Conservation (phyloP, 2,888 invertebrate species). For the Leptopilina syphax region DNA sequence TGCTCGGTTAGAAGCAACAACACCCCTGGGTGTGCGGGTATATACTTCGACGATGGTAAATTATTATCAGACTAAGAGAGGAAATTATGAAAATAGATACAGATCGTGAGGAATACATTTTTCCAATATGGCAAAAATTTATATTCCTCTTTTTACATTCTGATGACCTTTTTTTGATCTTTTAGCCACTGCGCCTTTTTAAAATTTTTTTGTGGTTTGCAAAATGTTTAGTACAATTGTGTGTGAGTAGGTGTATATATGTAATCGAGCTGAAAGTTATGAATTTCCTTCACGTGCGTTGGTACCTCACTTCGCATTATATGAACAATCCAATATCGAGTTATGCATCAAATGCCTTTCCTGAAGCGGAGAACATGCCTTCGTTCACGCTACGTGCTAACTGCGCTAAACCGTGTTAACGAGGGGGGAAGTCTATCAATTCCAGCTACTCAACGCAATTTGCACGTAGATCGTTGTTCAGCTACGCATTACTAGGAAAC, state of each 20-base stretch:
- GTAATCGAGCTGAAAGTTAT: conserved; percentile 65
- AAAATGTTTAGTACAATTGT: not conserved
- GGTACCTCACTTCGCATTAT: conserved; percentile 70
- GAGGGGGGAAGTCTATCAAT: conserved; percentile 68
- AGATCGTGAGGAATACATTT: conserved; percentile 67
- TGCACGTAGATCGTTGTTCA: conserved; percentile 55
- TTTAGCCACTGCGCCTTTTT: too few relatives aligned
- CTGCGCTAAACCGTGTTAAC: conserved; percentile 62
- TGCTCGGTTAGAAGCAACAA: conserved; percentile 54
- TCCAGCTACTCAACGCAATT: conserved; percentile 65
- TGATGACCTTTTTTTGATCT: too few relatives aligned
- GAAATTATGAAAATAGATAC: conserved; percentile 75
- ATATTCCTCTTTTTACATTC: too few relatives aligned
- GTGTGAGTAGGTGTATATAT: not conserved
- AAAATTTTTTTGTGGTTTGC: too few relatives aligned
- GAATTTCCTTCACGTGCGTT: conserved; percentile 74
- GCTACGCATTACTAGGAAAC: conserved; percentile 48
- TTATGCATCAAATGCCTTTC: conserved; percentile 72
- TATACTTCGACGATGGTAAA: conserved; percentile 59
- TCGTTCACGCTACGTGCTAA: conserved; percentile 54
- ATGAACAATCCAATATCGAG: conserved; percentile 70
- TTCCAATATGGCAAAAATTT: conserved; percentile 12
- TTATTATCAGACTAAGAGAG: conserved; percentile 71
- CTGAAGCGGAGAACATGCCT: conserved; percentile 55
- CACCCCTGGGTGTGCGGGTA: conserved; percentile 55